These are phyloP conservation scores for Hemiprocne comata DNA, from an alignment of 2,113 vertebrate species.

Conservation along the genomic window DNA sequence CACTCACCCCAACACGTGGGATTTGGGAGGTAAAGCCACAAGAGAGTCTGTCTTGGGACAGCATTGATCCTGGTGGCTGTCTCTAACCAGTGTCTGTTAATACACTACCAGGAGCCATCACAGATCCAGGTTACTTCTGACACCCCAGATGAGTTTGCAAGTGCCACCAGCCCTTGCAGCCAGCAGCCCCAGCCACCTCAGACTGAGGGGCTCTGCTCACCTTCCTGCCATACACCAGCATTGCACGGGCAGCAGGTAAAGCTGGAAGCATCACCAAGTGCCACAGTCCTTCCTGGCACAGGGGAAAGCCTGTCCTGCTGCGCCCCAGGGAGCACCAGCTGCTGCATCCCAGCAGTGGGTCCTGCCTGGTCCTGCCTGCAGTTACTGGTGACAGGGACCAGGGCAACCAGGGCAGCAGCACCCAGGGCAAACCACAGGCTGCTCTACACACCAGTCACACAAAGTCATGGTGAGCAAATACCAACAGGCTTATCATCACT, in stretches of 20 bases:
- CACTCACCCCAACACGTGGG: rapidly evolving
- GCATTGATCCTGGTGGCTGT: neutral
- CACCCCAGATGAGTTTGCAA: neutral
- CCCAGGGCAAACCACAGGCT: neutral
- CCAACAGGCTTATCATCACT: neutral
- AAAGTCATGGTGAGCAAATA: neutral
- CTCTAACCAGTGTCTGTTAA: neutral
- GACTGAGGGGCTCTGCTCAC: neutral
- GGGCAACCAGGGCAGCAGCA: neutral
- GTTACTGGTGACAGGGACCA: neutral
- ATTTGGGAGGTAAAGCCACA: neutral
- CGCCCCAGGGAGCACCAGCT: neutral
- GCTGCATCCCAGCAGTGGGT: neutral
- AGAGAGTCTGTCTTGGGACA: neutral
- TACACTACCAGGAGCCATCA: neutral
- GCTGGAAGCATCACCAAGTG: neutral
- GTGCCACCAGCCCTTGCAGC: neutral
- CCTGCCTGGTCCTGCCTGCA: neutral
- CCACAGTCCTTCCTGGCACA: neutral
- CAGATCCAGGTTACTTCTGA: neutral
- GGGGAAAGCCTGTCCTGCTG: neutral
- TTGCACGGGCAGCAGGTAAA: neutral
- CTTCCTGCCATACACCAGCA: neutral
- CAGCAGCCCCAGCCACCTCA: neutral
- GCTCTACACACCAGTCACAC: neutral